These are phyloP conservation scores for Megalonaias nervosa DNA, from an alignment of 1,140 invertebrate genomes.

Conservation along the genomic window DNA sequence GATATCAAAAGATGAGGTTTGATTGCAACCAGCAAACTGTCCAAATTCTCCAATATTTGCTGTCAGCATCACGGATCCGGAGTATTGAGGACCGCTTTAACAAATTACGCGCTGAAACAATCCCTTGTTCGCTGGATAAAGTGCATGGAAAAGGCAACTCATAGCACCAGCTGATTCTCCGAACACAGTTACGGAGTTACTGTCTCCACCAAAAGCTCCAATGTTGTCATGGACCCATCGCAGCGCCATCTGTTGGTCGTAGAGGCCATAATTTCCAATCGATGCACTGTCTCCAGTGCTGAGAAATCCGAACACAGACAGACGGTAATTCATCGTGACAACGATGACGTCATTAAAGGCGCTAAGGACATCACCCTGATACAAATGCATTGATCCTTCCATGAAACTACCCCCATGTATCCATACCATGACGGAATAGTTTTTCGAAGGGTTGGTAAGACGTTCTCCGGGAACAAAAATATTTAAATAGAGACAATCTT, in stretches of 20 bases:
- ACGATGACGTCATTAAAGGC: constrained; percentile 85
- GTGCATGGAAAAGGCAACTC: constrained; percentile 85
- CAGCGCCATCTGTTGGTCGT: constrained; percentile 88
- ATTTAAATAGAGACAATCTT: constrained; percentile 59
- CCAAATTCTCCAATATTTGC: neutral
- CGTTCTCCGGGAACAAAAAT: constrained; percentile 45
- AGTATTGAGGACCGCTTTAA: constrained; percentile 24
- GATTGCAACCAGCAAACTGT: neutral
- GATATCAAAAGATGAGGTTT: too few relatives aligned
- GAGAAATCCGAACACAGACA: constrained; percentile 89
- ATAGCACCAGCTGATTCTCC: constrained; percentile 95
- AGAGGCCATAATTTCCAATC: constrained; percentile 65
- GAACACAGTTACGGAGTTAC: constrained; percentile 93
- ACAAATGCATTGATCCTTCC: constrained; percentile 85
- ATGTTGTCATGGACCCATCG: constrained; percentile 86
- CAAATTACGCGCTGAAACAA: constrained; percentile 32
- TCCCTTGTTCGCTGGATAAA: constrained; percentile 8
- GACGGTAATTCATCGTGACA: constrained; percentile 89
- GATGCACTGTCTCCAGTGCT: constrained; percentile 1
- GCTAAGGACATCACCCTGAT: constrained; percentile 88
- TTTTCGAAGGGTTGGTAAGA: constrained; percentile 57
- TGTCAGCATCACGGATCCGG: constrained; percentile 10
- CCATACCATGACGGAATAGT: constrained; percentile 94
- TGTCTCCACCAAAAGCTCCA: constrained; percentile 91
- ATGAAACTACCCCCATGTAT: constrained; percentile 96